These are phyloP conservation scores for Patella caerulea DNA, from an alignment of 2,888 invertebrate species.

Conservation along the genomic window DNA sequence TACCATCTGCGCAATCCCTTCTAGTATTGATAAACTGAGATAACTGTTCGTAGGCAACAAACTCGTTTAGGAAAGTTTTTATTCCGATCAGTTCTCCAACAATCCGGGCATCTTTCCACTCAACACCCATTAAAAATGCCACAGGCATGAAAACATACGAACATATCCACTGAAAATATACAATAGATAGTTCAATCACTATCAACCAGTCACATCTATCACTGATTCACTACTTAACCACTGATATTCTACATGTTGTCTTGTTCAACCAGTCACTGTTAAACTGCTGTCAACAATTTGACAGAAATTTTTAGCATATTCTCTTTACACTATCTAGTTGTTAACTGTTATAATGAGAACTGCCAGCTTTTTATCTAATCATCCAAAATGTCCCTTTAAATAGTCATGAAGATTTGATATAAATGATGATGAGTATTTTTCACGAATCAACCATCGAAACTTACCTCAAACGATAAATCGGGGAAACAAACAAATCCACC, in stretches of 20 bases:
- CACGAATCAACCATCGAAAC: conserved; percentile 31
- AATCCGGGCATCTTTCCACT: conserved; percentile 79
- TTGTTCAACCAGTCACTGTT: not conserved
- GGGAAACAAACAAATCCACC: conserved; percentile 74
- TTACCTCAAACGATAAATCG: conserved; percentile 61
- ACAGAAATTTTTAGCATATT: too few species aligned
- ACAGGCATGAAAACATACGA: conserved; percentile 92
- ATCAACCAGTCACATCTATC: too few species aligned
- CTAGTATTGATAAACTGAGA: conserved; percentile 53
- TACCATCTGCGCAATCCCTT: conserved; percentile 39
- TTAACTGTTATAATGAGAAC: too few species aligned
- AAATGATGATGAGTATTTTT: too few species aligned
- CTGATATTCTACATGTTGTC: too few species aligned
- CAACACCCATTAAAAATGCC: conserved; percentile 86
- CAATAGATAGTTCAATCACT: not conserved
- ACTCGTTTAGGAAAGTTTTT: conserved; percentile 93
- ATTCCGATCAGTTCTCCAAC: conserved; percentile 89
- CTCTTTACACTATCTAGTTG: too few species aligned
- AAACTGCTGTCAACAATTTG: not conserved
- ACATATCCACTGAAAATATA: conserved; percentile 74
- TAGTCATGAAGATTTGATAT: too few species aligned
- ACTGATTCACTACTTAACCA: too few species aligned
- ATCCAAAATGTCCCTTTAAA: too few species aligned
- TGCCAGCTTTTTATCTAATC: too few species aligned
- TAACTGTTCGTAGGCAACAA: conserved; percentile 89